A percentile compares a stretch with the other conserved stretches of the same genome.
Evolutionary conservation across 2,797 vertebrate species (phyloP).

Genomic region (Sebastes taczanowskii): DNA sequence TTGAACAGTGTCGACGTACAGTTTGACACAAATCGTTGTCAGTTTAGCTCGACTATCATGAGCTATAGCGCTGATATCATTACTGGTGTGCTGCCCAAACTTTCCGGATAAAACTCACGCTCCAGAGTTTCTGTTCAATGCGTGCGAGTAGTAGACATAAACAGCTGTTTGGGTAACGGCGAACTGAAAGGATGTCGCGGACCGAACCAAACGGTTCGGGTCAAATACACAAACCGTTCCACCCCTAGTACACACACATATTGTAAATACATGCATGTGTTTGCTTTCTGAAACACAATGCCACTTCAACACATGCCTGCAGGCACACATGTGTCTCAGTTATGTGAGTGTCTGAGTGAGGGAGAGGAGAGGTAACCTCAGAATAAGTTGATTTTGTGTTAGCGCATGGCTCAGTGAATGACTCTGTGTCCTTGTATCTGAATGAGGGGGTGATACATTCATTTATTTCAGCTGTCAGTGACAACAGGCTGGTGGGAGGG

Average conservation of each 20-base stretch:
- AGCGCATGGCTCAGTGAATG: conserved; percentile 18
- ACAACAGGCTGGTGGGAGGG: conserved; percentile 35
- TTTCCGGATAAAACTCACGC: no score
- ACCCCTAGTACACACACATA: not conserved
- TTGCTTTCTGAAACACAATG: not conserved
- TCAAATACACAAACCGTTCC: no score
- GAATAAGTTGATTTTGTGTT: conserved; percentile 5
- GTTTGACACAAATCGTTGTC: no score
- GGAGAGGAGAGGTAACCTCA: not conserved
- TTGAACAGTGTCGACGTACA: no score
- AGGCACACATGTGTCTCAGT: not conserved
- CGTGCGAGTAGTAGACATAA: no score
- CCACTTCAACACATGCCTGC: not conserved
- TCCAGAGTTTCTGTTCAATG: no score
- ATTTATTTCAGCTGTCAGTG: conserved; percentile 40
- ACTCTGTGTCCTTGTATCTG: conserved; percentile 44
- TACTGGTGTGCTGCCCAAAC: no score
- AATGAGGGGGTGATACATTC: conserved; percentile 45
- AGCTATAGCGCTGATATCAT: no score
- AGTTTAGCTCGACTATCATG: no score
- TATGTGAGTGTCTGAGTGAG: not conserved
- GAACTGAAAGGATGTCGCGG: no score
- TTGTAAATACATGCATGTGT: not conserved
- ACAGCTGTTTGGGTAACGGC: no score
- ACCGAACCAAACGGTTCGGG: no score